phyloP scores from a whole-genome alignment of 2,888 invertebrate species.

The Lithosia quadra region DNA sequence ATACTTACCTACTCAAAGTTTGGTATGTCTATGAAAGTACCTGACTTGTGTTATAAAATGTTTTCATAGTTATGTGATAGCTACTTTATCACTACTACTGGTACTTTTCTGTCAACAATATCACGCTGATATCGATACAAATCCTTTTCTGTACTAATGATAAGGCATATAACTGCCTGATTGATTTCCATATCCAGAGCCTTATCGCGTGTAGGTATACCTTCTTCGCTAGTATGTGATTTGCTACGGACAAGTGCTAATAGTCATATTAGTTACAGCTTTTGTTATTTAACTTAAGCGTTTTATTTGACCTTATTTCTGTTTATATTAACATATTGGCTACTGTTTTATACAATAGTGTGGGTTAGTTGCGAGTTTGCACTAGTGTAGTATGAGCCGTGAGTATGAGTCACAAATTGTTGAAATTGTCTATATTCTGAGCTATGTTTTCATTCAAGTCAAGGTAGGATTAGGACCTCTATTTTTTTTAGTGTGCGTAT shows the following conservation, averaged over 20 bases:
- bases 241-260: slow-evolving; percentile 16
- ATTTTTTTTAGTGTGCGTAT: no score
- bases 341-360: neutral
- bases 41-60: no score
- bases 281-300: slow-evolving; percentile 4
- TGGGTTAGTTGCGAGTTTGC: neutral
- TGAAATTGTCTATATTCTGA: no score
- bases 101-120: no score
- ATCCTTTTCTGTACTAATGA: neutral
- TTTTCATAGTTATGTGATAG: no score
- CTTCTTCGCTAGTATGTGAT: neutral
- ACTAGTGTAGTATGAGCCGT: no score
- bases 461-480: no score
- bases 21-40: no score
- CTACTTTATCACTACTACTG: no score
- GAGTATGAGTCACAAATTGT: no score
- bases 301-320: slow-evolving; percentile 11
- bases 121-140: neutral
- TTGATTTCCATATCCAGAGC: slow-evolving; percentile 2
- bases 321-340: neutral
- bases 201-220: neutral
- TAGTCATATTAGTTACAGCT: slow-evolving; percentile 10
- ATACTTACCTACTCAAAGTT: no score
- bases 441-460: no score
- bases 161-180: neutral